Evolutionary conservation across 2,113 vertebrate genomes (phyloP), one percentile per base, ranked within the genome.

Genomic region (Xyrauchen texanus): DNA sequence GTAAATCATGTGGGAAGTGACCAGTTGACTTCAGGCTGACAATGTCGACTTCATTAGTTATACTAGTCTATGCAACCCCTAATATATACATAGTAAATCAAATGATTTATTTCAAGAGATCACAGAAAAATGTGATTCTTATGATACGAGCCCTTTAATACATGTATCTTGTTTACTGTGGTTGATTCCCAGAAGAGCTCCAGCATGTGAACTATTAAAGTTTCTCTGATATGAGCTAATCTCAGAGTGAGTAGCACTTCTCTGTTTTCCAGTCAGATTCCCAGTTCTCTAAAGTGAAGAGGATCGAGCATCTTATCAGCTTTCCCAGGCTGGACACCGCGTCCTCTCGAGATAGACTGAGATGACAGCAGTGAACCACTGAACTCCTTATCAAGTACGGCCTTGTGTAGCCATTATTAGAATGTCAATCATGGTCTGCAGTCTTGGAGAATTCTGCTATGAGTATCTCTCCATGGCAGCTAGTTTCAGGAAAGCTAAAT

Each of bases 301-400:
- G 82, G 79, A 84, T 80, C 82, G 6, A 84, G 85, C 82, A 77
- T 79, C 81, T 91, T 93, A 92, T 93, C 91, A 88, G 51, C 76
- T 78, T 91, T 92, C 90, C 92, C 88, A 90, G 89, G 88, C 88
- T 85, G 60, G 84, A 92, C 90, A 91, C 88, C 87, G 88, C 88
- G 79, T 90, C 92, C 90, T 90, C 92, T 93, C 84, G 74, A 93
- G 91, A 92, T 92, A 91, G 55, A 67, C 45, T 4, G 68, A 60
- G 88, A 88, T 63, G 76, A 74, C 5, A 6, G 2, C 15, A 12
- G 69, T 68, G 46, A 66, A 78, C 45, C 45, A 16, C 80, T 70
- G 69, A 78, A 78, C 69, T 12, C 51, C 34, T 68, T 82, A 68
- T 74, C 67, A 55, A 67, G 12, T 44, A 49, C 2, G 49, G 51